phyloP scores from a whole-genome alignment of 1,140 invertebrate genomes.

The Diorhabda elongata region DNA sequence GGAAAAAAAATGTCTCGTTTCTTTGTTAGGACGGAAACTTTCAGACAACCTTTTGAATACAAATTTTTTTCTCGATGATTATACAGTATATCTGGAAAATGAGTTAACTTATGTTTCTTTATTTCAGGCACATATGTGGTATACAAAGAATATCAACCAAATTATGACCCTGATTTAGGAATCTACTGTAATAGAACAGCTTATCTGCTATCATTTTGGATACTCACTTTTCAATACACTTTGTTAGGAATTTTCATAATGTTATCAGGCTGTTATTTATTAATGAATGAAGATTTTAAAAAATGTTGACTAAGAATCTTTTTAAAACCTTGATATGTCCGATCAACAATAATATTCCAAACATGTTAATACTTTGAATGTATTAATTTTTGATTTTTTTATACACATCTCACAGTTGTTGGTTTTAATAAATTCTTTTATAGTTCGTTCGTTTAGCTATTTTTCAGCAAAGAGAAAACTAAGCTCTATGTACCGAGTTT shows the following conservation, averaged over 20 bases:
- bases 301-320: neutral
- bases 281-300: constrained; percentile 34
- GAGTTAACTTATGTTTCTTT: neutral
- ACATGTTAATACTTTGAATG: neutral
- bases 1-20: too few species aligned
- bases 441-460: too few species aligned
- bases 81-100: too few species aligned
- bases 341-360: neutral
- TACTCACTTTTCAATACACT: constrained; percentile 39
- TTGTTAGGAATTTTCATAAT: constrained; percentile 37
- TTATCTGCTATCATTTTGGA: constrained; percentile 44
- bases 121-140: constrained; percentile 39
- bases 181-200: constrained; percentile 39
- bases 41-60: too few species aligned
- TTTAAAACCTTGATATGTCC: too few species aligned
- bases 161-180: constrained; percentile 33
- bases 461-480: too few species aligned
- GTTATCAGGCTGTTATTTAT: constrained; percentile 34
- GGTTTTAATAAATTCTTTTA: too few species aligned
- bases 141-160: constrained; percentile 42
- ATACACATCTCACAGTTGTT: too few species aligned
- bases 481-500: too few species aligned
- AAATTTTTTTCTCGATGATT: too few species aligned
- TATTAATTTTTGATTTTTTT: neutral
- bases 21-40: too few species aligned